phyloP scores from a whole-genome alignment of 1,140 invertebrate genomes.

The Melanaphis sacchari region DNA sequence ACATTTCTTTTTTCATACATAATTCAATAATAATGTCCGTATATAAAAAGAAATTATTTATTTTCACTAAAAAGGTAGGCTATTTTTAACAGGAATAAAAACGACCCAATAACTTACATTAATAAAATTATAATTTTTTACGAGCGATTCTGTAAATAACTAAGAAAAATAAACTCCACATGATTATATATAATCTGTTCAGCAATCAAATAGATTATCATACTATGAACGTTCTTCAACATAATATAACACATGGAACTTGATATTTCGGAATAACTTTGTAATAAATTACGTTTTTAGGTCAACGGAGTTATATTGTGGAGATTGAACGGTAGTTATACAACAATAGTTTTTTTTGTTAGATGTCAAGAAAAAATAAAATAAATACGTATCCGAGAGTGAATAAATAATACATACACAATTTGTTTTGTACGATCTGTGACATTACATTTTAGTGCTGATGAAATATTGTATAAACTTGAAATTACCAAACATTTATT shows the following conservation, averaged over 20 bases:
- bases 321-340: conserved; percentile 26
- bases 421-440: background rate
- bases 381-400: background rate
- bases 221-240: background rate
- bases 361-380: background rate
- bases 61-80: background rate
- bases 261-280: conserved; percentile 15
- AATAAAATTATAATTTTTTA: conserved; percentile 6
- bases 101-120: background rate
- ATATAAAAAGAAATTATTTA: background rate
- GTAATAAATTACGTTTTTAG: conserved; percentile 50
- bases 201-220: background rate
- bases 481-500: background rate
- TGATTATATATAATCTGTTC: background rate
- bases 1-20: background rate
- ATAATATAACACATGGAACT: background rate
- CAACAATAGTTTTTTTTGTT: conserved; percentile 13
- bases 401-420: background rate
- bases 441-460: background rate
- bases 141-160: background rate
- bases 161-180: background rate
- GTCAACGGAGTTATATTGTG: conserved; percentile 11
- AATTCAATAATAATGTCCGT: background rate
- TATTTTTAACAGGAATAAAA: background rate
- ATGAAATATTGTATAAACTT: background rate